Conservation (phyloP, 2,797 vertebrate species). For the Tiaroga cobitis region DNA sequence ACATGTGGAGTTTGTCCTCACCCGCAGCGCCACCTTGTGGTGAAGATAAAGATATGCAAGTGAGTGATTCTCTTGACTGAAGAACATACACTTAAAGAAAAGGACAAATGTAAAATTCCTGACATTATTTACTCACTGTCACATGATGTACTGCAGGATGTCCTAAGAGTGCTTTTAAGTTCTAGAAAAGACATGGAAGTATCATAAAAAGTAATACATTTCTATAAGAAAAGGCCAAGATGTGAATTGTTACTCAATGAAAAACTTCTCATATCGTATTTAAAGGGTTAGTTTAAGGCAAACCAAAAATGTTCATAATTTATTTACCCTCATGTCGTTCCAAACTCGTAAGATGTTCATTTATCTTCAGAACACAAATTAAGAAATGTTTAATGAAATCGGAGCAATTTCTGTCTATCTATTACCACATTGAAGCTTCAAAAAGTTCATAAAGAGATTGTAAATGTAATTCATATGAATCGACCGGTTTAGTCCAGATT, state of each 20-base stretch:
- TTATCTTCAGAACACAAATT: too few relatives aligned
- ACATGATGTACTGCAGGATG: background rate
- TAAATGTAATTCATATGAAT: background rate
- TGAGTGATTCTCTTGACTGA: slow-evolving; percentile 55
- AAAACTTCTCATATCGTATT: background rate
- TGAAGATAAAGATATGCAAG: slow-evolving; percentile 55
- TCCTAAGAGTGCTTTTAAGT: background rate
- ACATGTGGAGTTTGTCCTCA: slow-evolving; percentile 3
- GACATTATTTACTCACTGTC: background rate
- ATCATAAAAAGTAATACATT: background rate
- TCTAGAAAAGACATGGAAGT: background rate
- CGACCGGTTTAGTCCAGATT: background rate
- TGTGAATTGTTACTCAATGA: background rate
- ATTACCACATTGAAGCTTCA: too few relatives aligned
- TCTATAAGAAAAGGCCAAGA: background rate
- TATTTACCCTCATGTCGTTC: background rate
- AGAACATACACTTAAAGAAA: background rate
- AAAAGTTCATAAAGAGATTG: too few relatives aligned
- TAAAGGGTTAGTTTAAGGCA: background rate
- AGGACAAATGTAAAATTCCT: background rate
- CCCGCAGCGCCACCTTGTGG: slow-evolving; percentile 54
- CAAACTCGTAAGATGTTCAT: background rate
- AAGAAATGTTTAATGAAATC: too few relatives aligned
- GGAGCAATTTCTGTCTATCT: too few relatives aligned
- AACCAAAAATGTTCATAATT: background rate